Evolutionary conservation across 35 echinoderm and acorn worm species (phyloP).

Genomic region (Ptychodera flava): DNA sequence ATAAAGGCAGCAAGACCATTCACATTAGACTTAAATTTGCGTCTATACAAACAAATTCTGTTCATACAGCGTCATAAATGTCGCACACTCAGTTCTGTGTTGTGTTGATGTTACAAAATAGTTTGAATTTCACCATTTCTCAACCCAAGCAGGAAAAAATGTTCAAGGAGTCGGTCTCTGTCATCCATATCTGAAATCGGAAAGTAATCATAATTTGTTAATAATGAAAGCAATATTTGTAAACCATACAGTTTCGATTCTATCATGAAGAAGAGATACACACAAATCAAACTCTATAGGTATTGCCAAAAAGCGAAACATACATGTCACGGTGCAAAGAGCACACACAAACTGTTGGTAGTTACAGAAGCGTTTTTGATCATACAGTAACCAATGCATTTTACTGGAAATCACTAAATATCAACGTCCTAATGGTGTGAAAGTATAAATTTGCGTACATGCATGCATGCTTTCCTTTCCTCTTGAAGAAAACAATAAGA

Average conservation of each 20-base stretch:
- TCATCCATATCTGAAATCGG: background rate
- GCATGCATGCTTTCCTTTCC: background rate
- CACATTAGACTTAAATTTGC: constrained; percentile 42
- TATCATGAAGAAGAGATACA: too few relatives aligned
- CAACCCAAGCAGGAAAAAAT: background rate
- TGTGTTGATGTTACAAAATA: constrained; percentile 1
- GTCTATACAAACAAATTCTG: constrained; percentile 16
- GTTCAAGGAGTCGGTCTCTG: background rate
- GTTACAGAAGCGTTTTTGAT: background rate
- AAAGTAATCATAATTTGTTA: background rate
- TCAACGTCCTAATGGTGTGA: background rate
- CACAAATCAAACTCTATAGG: too few relatives aligned
- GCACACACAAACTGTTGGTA: background rate
- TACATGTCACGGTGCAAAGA: too few relatives aligned
- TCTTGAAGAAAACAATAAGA: background rate
- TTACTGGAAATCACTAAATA: too few relatives aligned
- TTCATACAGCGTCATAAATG: constrained; percentile 30
- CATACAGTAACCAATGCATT: background rate
- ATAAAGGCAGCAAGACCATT: constrained; percentile 45
- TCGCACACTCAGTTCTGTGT: background rate
- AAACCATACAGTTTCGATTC: background rate
- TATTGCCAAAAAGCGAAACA: background rate
- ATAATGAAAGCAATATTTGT: background rate
- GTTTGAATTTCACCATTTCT: background rate
- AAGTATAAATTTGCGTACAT: background rate